phyloP scores from a whole-genome alignment of 2,888 invertebrate genomes.

The Eremobia ochroleuca region DNA sequence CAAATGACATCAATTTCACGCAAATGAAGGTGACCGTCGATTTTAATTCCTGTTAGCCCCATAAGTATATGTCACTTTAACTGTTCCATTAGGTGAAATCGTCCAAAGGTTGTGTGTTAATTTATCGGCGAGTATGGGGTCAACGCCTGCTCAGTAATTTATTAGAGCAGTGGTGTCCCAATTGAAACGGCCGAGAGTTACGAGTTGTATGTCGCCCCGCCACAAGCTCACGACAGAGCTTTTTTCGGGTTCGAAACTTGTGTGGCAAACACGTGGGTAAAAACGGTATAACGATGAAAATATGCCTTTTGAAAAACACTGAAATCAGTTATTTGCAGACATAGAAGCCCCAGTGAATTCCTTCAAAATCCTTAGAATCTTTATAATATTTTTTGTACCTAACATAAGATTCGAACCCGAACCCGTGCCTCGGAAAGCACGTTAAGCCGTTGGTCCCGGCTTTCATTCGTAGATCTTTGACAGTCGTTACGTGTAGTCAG shows the following conservation, averaged over 20 bases:
- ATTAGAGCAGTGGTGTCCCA: not conserved
- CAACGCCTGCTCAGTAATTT: not conserved
- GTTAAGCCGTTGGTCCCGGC: too few species aligned
- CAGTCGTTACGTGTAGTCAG: too few species aligned
- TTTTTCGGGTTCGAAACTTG: not conserved
- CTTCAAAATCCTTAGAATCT: constrained; percentile 12
- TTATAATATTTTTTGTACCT: constrained; percentile 35
- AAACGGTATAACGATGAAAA: constrained; percentile 3
- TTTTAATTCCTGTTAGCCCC: not conserved
- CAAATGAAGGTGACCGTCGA: constrained; percentile 4
- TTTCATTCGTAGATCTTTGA: too few species aligned
- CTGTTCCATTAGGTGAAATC: constrained; percentile 20
- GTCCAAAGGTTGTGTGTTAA: not conserved
- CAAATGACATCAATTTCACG: constrained; percentile 16
- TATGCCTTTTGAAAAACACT: not conserved
- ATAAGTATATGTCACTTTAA: not conserved
- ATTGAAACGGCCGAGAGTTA: not conserved
- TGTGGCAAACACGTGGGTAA: not conserved
- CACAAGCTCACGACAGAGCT: too few species aligned
- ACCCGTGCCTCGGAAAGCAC: too few species aligned
- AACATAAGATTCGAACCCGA: too few species aligned
- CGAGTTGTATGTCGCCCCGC: too few species aligned
- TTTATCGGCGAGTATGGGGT: too few species aligned
- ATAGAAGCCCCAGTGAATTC: not conserved
- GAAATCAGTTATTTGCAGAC: not conserved